Percentiles rank a stretch among this genome's conserved stretches.
phyloP scores from a whole-genome alignment of 2,113 vertebrate species.

The Gallinago media region DNA sequence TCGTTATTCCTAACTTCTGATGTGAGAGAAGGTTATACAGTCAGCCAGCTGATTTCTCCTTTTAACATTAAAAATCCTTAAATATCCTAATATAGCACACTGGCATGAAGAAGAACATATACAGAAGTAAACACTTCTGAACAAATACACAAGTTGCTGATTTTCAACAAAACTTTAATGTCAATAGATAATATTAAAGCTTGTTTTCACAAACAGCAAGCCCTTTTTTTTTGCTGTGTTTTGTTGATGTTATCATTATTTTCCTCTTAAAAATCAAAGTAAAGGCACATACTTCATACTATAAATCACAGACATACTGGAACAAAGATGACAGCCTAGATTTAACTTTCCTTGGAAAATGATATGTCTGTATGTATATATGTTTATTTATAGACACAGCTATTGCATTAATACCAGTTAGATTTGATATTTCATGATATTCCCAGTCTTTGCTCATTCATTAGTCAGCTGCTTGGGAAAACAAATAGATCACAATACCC shows the following conservation, averaged over 20 bases:
- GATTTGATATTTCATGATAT: background rate
- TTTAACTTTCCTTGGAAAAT: background rate
- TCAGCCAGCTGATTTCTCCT: background rate
- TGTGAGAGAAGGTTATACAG: background rate
- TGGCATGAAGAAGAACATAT: background rate
- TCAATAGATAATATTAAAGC: background rate
- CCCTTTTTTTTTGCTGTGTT: background rate
- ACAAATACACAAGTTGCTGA: background rate
- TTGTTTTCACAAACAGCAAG: background rate
- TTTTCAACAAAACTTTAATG: background rate
- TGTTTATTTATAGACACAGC: background rate
- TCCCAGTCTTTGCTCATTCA: background rate
- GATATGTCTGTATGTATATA: rapidly evolving
- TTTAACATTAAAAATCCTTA: background rate
- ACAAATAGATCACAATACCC: background rate
- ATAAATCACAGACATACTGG: background rate
- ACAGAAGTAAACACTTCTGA: background rate
- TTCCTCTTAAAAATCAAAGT: background rate
- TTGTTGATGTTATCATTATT: background rate
- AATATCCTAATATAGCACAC: background rate
- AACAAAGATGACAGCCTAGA: background rate
- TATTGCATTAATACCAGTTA: background rate
- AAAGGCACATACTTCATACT: background rate
- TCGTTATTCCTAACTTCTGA: background rate
- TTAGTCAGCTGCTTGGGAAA: background rate